phyloP scores from a whole-genome alignment of 2,797 vertebrate genomes.

The Adelosebastes latens region DNA sequence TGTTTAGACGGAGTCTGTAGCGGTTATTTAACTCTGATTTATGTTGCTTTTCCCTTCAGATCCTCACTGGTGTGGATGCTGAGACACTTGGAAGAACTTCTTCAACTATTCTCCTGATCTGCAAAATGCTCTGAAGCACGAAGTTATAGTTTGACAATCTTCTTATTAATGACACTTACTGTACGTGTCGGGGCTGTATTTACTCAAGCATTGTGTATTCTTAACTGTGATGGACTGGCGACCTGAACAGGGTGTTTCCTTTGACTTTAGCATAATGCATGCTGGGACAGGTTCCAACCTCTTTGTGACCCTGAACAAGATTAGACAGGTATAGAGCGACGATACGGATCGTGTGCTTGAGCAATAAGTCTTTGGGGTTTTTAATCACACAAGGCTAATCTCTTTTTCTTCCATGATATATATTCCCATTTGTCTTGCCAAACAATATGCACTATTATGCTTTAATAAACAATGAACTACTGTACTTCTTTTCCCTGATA shows the following conservation, averaged over 20 bases:
- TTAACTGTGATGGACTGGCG: neutral
- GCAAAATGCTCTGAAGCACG: neutral
- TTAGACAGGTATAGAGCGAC: neutral
- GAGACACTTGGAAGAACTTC: neutral
- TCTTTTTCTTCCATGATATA: neutral
- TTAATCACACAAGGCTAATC: neutral
- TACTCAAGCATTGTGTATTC: neutral
- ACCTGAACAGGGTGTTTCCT: neutral
- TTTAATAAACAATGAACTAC: slow-evolving; percentile 23
- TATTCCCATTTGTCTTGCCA: slow-evolving; percentile 21
- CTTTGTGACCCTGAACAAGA: slow-evolving; percentile 8
- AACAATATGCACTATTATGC: slow-evolving; percentile 1
- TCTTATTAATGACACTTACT: neutral
- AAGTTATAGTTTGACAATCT: neutral
- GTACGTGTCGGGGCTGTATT: neutral
- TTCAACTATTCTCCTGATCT: neutral
- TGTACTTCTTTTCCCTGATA: neutral
- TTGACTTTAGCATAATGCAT: slow-evolving; percentile 6
- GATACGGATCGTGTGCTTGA: neutral
- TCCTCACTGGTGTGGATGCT: slow-evolving; percentile 56
- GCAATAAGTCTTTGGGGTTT: neutral
- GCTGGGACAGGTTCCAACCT: slow-evolving; percentile 7
- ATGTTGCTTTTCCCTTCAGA: slow-evolving; percentile 12
- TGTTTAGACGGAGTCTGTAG: neutral
- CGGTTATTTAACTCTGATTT: neutral